Evolutionary conservation across 2,888 invertebrate species (phyloP).

Genomic region (Molorchus minor): DNA sequence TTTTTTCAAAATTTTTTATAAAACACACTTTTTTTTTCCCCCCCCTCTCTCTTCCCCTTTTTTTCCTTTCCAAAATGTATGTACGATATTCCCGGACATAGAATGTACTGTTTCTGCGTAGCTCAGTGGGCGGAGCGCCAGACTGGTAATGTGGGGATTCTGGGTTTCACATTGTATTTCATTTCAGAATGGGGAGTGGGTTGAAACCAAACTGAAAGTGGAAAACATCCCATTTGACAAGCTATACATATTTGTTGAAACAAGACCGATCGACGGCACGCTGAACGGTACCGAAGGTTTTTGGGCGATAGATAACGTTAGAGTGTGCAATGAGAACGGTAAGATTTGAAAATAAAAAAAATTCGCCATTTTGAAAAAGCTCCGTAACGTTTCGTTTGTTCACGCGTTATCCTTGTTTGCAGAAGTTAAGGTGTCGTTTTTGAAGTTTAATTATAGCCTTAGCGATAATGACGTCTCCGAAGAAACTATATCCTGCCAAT

Average conservation of each 20-base stretch:
- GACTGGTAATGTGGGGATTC: too few species aligned
- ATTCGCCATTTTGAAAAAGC: not conserved
- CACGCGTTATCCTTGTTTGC: too few species aligned
- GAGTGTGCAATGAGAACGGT: conserved; percentile 58
- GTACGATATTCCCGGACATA: too few species aligned
- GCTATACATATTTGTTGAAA: conserved; percentile 55
- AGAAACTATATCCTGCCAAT: conserved; percentile 48
- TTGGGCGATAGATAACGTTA: conserved; percentile 58
- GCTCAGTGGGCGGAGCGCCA: too few species aligned
- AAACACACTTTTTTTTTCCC: too few species aligned
- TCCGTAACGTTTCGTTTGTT: not conserved
- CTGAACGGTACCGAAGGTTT: conserved; percentile 46
- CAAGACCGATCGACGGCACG: conserved; percentile 44
- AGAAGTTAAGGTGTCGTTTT: conserved; percentile 52
- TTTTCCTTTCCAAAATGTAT: too few species aligned
- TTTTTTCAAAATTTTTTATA: too few species aligned
- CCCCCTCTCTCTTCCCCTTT: too few species aligned
- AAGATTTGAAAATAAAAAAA: conserved; percentile 24
- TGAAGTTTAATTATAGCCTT: conserved; percentile 42
- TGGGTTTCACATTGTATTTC: conserved; percentile 4
- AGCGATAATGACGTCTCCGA: conserved; percentile 32
- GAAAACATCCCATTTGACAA: conserved; percentile 50
- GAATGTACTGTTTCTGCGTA: too few species aligned
- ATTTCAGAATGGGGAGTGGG: conserved; percentile 52
- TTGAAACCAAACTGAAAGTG: conserved; percentile 52